A percentile compares a stretch with the other conserved stretches of the same genome.
These are phyloP conservation scores for Leptoteleia sp. DNA, from an alignment of 1,140 invertebrate genomes.

Conservation along the genomic window DNA sequence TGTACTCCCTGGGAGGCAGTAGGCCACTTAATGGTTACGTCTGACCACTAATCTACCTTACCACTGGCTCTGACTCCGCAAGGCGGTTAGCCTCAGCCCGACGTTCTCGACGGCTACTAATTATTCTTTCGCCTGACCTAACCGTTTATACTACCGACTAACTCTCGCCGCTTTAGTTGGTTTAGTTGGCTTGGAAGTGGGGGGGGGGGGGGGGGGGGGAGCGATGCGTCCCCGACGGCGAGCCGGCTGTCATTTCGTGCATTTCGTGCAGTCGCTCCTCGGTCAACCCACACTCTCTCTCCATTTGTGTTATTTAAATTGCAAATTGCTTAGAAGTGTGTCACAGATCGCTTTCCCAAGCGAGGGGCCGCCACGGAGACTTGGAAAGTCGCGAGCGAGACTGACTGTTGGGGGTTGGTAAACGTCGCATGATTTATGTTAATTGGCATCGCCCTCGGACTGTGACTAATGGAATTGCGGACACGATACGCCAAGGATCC, in stretches of 20 bases:
- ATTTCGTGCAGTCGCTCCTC: slow-evolving; percentile 25
- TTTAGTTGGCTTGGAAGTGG: too few relatives aligned
- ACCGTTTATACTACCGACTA: slow-evolving; percentile 63
- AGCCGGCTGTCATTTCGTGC: slow-evolving; percentile 41
- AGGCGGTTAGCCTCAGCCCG: slow-evolving; percentile 71
- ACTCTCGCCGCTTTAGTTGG: slow-evolving; percentile 53
- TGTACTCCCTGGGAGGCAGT: slow-evolving; percentile 60
- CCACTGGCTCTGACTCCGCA: slow-evolving; percentile 71
- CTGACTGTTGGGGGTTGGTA: slow-evolving; percentile 26
- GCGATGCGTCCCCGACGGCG: slow-evolving; percentile 24
- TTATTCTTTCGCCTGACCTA: slow-evolving; percentile 74
- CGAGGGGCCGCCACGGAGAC: neutral
- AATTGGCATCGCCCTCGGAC: slow-evolving; percentile 23
- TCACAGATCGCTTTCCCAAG: slow-evolving; percentile 37
- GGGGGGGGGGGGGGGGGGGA: too few relatives aligned
- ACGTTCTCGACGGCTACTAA: slow-evolving; percentile 73
- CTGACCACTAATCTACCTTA: slow-evolving; percentile 75
- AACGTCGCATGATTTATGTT: slow-evolving; percentile 48
- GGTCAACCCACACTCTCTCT: slow-evolving; percentile 12
- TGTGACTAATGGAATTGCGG: slow-evolving; percentile 22
- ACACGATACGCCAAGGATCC: slow-evolving; percentile 27
- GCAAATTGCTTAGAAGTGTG: slow-evolving; percentile 32
- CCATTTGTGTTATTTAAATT: slow-evolving; percentile 37
- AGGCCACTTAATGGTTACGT: slow-evolving; percentile 73
- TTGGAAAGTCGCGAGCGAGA: slow-evolving; percentile 31